These are phyloP conservation scores for Tiphia femorata DNA, from an alignment of 2,888 invertebrate species.

Conservation along the genomic window DNA sequence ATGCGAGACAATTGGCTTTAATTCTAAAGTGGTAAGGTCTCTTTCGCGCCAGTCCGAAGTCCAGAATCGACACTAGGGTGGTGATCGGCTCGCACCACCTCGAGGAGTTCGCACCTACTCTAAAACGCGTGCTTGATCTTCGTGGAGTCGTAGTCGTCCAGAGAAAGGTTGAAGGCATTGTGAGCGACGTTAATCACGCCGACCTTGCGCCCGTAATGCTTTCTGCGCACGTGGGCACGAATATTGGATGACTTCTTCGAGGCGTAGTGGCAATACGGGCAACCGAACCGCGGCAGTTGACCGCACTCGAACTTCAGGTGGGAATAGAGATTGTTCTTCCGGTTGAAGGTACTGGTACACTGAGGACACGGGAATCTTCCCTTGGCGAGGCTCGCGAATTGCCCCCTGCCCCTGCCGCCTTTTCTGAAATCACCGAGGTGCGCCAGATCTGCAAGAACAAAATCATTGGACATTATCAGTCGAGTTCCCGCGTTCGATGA, in stretches of 20 bases:
- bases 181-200: conserved; percentile 20
- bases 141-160: conserved; percentile 8
- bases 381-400: conserved; percentile 3
- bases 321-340: conserved; percentile 45
- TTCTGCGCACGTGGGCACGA: conserved; percentile 78
- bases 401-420: neutral
- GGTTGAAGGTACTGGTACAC: conserved; percentile 40
- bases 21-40: too few relatives aligned
- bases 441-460: conserved; percentile 43
- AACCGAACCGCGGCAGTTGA: conserved; percentile 52
- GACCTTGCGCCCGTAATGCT: conserved; percentile 58
- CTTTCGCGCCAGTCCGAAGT: too few relatives aligned
- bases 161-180: neutral
- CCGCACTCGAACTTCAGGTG: conserved; percentile 42
- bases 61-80: too few relatives aligned
- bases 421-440: conserved; percentile 30
- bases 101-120: too few relatives aligned
- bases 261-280: conserved; percentile 54
- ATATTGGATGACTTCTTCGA: conserved; percentile 71
- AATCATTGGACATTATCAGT: neutral
- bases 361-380: conserved; percentile 36
- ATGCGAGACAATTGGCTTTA: too few relatives aligned
- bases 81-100: too few relatives aligned
- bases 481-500: too few relatives aligned
- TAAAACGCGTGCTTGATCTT: conserved; percentile 3